Base-by-base conservation (phyloP, 2,888 invertebrate species). In the Conops quadrifasciatus region DNA sequence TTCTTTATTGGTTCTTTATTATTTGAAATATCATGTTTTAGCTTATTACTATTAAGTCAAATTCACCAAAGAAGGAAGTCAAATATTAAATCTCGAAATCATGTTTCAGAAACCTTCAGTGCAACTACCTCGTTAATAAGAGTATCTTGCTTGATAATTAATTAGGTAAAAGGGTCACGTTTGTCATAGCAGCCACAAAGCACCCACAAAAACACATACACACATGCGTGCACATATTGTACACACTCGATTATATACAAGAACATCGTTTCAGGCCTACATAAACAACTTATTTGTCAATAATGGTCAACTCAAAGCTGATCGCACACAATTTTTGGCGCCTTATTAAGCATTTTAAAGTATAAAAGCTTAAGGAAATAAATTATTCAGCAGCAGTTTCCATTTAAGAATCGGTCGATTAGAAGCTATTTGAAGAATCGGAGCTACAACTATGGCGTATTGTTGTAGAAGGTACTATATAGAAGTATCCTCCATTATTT, bases 131-230 rank as follows among this genome's bases (percentile, higher is more conserved):
- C 15, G 13, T 45, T 49, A 47, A 47, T 28, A n/a, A 49, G 16
- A n/a, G n/a, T n/a, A n/a, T 36, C 13, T 19, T 47, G 19, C 16
- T n/a, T 16, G 19, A 36, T 45, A 58, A 67, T 45, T 67, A 58
- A 67, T 67, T 67, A 58, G 43, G 21, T 9, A 67, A 67, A 67
- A 67, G 67, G 67, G 58, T 67, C 67, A 67, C 67, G 67, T 67
- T 36, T n/a, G n/a, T 11, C 21, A n/a, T 4, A 49, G 9, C 36
- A 19, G n/a, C 2, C 3, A 16, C 49, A 49, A 49, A 24, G 5
- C 36, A 36, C 45, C 26, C 56, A 56, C 19, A 21, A 11, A 21
- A 9, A 45, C 67, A 9, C 49, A 28, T 16, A 49, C 49, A n/a
- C 62, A 62, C n/a, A 62, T 24, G 19, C n/a, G 19, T 21, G n/a